A percentile compares a stretch with the other conserved stretches of the same genome.
These are phyloP conservation scores for Sterna hirundo DNA, from an alignment of 2,113 vertebrate species.

Conservation along the genomic window DNA sequence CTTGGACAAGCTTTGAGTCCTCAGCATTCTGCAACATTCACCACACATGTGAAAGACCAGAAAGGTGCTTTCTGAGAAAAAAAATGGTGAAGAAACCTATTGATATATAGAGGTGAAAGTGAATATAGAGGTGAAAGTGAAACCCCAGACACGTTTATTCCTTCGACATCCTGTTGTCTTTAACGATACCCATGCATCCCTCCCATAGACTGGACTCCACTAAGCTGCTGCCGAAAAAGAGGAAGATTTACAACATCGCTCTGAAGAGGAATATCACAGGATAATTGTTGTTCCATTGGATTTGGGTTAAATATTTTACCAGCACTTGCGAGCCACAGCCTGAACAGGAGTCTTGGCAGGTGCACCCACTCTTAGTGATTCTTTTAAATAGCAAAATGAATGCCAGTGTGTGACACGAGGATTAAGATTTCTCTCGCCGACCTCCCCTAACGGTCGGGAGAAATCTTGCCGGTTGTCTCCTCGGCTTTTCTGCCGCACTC, in stretches of 20 bases:
- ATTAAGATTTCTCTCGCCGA: not conserved
- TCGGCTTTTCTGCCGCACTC: not conserved
- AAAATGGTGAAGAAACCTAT: not conserved
- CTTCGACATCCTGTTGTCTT: not conserved
- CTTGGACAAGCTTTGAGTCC: not conserved
- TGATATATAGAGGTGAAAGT: not conserved
- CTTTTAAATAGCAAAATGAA: not conserved
- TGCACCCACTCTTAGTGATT: not conserved
- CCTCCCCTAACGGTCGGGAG: not conserved
- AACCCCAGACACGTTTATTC: not conserved
- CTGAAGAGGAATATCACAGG: not conserved
- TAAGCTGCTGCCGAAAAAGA: not conserved
- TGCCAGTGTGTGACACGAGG: not conserved
- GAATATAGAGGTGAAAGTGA: not conserved
- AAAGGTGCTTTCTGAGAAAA: not conserved
- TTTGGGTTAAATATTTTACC: slow-evolving; percentile 24
- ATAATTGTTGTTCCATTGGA: not conserved
- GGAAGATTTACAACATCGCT: not conserved
- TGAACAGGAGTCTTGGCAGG: not conserved
- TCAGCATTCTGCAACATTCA: not conserved
- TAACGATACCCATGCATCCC: not conserved
- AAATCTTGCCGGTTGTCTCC: not conserved
- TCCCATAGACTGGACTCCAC: not conserved
- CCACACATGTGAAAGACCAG: not conserved
- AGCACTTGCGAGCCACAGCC: not conserved